Percentiles rank a stretch among this genome's conserved stretches.
These are phyloP conservation scores for Eufriesea mexicana DNA, from an alignment of 1,140 invertebrate species.

Conservation along the genomic window DNA sequence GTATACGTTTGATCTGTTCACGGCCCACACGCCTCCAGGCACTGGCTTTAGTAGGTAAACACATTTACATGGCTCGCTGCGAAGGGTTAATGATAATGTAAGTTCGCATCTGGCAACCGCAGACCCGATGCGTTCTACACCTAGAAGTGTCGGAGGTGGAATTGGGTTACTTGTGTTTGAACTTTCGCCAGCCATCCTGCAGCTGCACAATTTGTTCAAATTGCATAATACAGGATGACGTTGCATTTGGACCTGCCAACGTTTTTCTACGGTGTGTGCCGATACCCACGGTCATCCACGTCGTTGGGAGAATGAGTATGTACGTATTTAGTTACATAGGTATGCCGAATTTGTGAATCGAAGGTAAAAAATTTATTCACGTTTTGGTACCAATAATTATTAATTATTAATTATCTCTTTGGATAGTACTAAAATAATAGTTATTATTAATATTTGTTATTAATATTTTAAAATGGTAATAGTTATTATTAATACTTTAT, in stretches of 20 bases:
- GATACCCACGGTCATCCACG: no score
- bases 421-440: no score
- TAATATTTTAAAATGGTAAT: no score
- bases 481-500: no score
- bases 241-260: neutral
- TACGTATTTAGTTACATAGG: no score
- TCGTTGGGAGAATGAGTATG: no score
- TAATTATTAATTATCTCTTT: no score
- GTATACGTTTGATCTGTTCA: conserved; percentile 59
- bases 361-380: no score
- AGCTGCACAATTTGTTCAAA: conserved; percentile 26
- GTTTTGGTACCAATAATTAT: no score
- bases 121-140: conserved; percentile 2
- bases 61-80: conserved; percentile 47
- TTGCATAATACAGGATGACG: neutral
- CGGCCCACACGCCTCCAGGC: conserved; percentile 32
- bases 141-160: conserved; percentile 15
- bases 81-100: conserved; percentile 66
- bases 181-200: conserved; percentile 33
- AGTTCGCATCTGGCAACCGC: conserved; percentile 55
- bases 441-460: no score
- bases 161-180: conserved; percentile 1
- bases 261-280: neutral
- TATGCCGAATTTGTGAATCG: no score
- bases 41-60: conserved; percentile 43